phyloP scores from a whole-genome alignment of 2,113 vertebrate genomes.

The Paedocypris sp. region DNA sequence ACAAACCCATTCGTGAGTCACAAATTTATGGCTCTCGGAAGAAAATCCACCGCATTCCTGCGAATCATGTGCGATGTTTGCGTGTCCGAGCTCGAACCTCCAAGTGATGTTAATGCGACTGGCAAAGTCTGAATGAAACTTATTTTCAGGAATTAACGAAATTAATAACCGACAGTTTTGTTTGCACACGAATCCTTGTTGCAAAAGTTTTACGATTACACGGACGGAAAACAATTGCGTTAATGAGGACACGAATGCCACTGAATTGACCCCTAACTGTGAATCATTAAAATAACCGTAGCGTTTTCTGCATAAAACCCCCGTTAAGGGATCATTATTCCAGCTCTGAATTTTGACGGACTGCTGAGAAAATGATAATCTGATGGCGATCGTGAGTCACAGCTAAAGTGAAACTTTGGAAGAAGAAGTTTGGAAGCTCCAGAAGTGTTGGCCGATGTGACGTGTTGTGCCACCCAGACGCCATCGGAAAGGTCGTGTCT shows the following conservation, averaged over 20 bases:
- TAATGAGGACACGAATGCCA: background rate
- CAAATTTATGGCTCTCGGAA: background rate
- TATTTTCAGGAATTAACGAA: background rate
- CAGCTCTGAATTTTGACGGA: background rate
- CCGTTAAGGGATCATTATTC: background rate
- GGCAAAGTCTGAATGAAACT: background rate
- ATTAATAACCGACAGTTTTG: background rate
- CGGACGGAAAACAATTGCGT: background rate
- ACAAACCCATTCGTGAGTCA: background rate
- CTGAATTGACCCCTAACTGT: background rate
- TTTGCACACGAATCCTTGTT: background rate
- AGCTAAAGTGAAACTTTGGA: background rate
- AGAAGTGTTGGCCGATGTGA: background rate
- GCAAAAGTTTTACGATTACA: background rate
- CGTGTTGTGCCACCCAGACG: background rate
- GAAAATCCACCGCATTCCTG: background rate
- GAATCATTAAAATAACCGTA: slow-evolving; percentile 4
- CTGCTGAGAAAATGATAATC: background rate
- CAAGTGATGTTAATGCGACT: background rate
- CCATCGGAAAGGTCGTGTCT: background rate
- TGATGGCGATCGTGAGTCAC: background rate
- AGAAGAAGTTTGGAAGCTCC: background rate
- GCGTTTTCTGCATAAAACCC: background rate
- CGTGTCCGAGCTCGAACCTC: background rate
- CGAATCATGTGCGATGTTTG: background rate